phyloP scores from a whole-genome alignment of 2,113 vertebrate genomes.

The Octodon degus region DNA sequence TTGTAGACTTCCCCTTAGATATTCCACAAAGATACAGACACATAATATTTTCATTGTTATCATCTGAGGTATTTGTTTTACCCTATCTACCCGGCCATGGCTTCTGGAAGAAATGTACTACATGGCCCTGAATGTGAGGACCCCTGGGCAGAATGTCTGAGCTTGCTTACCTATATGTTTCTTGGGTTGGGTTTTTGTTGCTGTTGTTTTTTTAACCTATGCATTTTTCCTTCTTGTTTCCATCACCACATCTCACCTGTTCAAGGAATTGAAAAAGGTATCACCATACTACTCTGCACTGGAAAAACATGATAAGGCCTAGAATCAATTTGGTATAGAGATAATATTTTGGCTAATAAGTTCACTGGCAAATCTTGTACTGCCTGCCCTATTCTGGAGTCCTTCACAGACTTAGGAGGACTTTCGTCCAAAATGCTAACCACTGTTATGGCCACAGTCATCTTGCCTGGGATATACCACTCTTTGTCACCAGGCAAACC shows the following conservation, averaged over 20 bases:
- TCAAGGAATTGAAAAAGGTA: neutral
- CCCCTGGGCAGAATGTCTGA: neutral
- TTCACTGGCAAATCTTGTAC: neutral
- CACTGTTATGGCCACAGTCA: neutral
- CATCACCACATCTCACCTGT: neutral
- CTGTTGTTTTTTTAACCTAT: neutral
- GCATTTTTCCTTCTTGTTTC: neutral
- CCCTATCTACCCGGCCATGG: neutral
- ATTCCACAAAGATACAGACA: neutral
- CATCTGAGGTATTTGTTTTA: fast-evolving
- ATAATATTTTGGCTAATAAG: neutral
- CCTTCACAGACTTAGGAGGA: neutral
- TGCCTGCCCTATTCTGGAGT: neutral
- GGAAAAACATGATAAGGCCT: neutral
- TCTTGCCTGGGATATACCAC: neutral
- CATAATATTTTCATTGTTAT: fast-evolving
- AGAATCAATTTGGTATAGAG: neutral
- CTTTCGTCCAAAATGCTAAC: neutral
- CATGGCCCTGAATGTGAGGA: fast-evolving
- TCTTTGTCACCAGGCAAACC: neutral
- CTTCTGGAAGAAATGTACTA: neutral
- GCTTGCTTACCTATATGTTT: neutral
- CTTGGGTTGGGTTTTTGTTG: neutral
- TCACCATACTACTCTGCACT: neutral
- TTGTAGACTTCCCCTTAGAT: neutral